phyloP scores from a whole-genome alignment of 1,140 invertebrate species.

The Sweltsa coloradensis region DNA sequence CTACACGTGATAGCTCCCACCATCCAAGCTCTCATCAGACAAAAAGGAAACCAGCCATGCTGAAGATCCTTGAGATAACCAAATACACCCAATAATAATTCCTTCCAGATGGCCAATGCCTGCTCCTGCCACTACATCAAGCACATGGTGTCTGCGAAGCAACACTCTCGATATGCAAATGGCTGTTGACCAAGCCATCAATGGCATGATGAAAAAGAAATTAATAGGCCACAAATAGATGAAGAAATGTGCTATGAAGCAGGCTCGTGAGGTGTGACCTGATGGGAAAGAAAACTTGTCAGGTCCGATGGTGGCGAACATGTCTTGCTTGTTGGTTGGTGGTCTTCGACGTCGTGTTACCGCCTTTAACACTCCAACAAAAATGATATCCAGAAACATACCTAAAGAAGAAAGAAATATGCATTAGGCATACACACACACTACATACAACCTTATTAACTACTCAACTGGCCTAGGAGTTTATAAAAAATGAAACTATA shows the following conservation, averaged over 20 bases:
- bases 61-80: conserved; percentile 44
- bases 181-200: conserved; percentile 60
- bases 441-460: too few species aligned
- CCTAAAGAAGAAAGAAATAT: conserved; percentile 62
- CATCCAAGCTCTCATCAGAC: conserved; percentile 41
- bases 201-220: conserved; percentile 25
- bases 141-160: conserved; percentile 70
- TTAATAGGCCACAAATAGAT: conserved; percentile 33
- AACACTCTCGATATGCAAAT: conserved; percentile 70
- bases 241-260: conserved; percentile 63
- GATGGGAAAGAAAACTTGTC: conserved; percentile 95
- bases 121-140: conserved; percentile 71
- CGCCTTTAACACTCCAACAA: conserved; percentile 72
- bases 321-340: conserved; percentile 43
- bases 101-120: conserved; percentile 64
- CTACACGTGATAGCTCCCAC: conserved; percentile 40
- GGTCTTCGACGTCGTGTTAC: conserved; percentile 64
- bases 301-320: conserved; percentile 45
- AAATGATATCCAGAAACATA: conserved; percentile 73
- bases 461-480: too few species aligned
- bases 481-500: too few species aligned
- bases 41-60: conserved; percentile 34
- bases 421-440: too few species aligned
- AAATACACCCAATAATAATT: conserved; percentile 48
- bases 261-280: conserved; percentile 82